phyloP scores from a whole-genome alignment of 2,113 vertebrate genomes.

The Myrmecobius fasciatus region DNA sequence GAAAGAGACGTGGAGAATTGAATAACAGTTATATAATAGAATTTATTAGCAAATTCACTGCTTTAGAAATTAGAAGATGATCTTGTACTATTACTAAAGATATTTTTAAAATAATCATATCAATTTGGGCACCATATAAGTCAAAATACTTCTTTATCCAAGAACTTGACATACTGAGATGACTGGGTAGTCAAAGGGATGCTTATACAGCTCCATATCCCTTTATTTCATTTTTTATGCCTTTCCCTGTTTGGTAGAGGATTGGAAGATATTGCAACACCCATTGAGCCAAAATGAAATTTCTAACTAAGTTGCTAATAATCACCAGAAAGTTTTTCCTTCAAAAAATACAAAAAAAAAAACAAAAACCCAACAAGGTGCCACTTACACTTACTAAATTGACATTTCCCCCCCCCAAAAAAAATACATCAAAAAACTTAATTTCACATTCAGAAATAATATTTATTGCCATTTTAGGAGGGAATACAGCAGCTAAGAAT shows the following conservation, averaged over 20 bases:
- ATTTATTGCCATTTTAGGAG: neutral
- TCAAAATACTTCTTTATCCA: neutral
- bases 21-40: neutral
- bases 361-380: neutral
- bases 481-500: too few relatives aligned
- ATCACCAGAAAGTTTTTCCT: neutral
- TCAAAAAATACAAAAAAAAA: neutral
- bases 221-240: neutral
- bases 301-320: neutral
- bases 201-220: neutral
- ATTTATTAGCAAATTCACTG: too few relatives aligned
- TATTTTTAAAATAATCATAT: neutral
- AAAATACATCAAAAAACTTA: neutral
- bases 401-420: neutral
- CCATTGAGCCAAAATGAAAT: neutral
- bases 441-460: neutral
- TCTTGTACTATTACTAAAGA: neutral
- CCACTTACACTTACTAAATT: neutral
- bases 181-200: neutral
- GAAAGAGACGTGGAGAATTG: too few relatives aligned
- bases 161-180: neutral
- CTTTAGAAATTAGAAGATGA: accelerated
- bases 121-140: neutral
- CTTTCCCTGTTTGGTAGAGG: neutral
- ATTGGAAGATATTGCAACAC: neutral